Conservation (phyloP, 2,888 invertebrate genomes). For the Drosophila trichaetosa region DNA sequence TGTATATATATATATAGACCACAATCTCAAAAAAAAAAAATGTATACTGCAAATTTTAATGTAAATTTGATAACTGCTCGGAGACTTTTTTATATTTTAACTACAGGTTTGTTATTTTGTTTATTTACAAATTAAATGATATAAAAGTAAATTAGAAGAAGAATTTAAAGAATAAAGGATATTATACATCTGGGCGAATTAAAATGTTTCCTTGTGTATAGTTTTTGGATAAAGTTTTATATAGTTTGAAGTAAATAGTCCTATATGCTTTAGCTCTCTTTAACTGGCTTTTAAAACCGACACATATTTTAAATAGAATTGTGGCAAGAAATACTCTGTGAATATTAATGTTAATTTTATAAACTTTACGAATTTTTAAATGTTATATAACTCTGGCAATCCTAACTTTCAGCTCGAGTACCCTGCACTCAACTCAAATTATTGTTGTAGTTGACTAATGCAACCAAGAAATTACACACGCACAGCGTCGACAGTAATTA, state of each 20-base stretch:
- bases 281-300: not conserved
- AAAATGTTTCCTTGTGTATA: no score
- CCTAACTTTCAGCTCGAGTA: not conserved
- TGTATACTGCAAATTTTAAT: not conserved
- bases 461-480: constrained; percentile 16
- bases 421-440: not conserved
- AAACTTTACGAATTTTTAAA: not conserved
- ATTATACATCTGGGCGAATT: no score
- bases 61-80: not conserved
- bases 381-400: not conserved
- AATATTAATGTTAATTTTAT: not conserved
- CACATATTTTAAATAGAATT: not conserved
- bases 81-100: not conserved
- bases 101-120: not conserved
- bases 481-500: constrained; percentile 33
- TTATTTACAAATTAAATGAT: not conserved
- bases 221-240: not conserved
- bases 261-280: no score
- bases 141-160: not conserved
- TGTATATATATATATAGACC: not conserved
- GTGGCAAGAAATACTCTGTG: not conserved
- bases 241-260: not conserved
- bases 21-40: not conserved
- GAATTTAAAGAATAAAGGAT: no score
- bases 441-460: constrained; percentile 34